A percentile compares a stretch with the other conserved stretches of the same genome.
phyloP scores from a whole-genome alignment of 2,888 invertebrate genomes.

The Tyria jacobaeae region DNA sequence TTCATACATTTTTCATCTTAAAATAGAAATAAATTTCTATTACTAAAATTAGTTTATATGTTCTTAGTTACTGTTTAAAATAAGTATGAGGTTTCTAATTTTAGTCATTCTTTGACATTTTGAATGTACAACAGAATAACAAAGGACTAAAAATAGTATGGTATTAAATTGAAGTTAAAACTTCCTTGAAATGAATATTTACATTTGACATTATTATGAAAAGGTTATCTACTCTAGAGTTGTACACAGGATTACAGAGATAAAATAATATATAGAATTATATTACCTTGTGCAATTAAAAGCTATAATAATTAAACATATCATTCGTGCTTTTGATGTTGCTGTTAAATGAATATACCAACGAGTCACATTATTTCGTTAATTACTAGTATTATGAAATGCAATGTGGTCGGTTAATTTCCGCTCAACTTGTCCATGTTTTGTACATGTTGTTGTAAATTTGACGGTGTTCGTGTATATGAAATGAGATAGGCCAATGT shows the following conservation, averaged over 20 bases:
- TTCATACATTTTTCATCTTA: too few relatives aligned
- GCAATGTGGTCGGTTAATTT: conserved; percentile 71
- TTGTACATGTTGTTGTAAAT: conserved; percentile 14
- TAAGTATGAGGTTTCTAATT: too few relatives aligned
- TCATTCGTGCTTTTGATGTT: conserved; percentile 72
- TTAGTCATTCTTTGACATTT: too few relatives aligned
- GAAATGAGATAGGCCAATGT: conserved; percentile 13
- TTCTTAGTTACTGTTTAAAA: too few relatives aligned
- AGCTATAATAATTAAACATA: conserved; percentile 71
- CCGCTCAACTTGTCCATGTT: conserved; percentile 46
- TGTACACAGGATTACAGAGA: background rate
- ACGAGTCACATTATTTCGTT: conserved; percentile 72
- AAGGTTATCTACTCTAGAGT: background rate
- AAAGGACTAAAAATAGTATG: too few relatives aligned
- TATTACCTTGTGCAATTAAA: conserved; percentile 40
- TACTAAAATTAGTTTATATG: too few relatives aligned
- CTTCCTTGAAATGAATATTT: background rate
- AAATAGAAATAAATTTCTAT: too few relatives aligned
- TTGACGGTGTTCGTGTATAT: conserved; percentile 6
- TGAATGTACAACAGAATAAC: too few relatives aligned
- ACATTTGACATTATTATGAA: background rate
- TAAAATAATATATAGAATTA: background rate
- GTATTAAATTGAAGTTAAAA: too few relatives aligned
- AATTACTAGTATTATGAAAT: conserved; percentile 77
- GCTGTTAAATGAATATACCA: conserved; percentile 71